Conservation (phyloP, 2,888 invertebrate species). For the Hanleya hanleyi region DNA sequence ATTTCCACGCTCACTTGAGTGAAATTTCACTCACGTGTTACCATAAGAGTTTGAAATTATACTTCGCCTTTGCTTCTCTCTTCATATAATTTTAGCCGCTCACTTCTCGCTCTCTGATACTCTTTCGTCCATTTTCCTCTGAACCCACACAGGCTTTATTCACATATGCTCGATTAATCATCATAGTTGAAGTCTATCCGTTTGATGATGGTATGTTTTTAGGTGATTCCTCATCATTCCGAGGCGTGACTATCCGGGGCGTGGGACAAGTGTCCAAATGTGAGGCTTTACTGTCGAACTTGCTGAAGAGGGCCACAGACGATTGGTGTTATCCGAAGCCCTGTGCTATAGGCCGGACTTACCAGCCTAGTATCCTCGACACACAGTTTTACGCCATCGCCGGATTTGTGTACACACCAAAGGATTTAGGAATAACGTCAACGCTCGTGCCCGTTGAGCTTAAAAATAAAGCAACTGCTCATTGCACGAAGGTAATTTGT, state of each 20-base stretch:
- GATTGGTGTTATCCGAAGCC: conserved; percentile 62
- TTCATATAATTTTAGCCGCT: too few species aligned
- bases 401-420: conserved; percentile 38
- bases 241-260: conserved; percentile 40
- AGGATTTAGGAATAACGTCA: background rate
- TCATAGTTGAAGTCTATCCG: too few species aligned
- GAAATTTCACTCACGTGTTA: too few species aligned
- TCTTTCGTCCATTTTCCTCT: too few species aligned
- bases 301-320: conserved; percentile 46
- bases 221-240: conserved; percentile 15
- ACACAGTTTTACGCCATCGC: conserved; percentile 55
- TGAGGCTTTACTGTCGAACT: conserved; percentile 46
- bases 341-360: conserved; percentile 62
- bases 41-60: too few species aligned
- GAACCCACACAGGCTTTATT: too few species aligned
- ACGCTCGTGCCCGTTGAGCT: conserved; percentile 28
- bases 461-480: conserved; percentile 40
- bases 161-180: too few species aligned
- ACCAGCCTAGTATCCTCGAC: conserved; percentile 53
- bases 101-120: too few species aligned
- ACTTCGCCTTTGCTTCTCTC: too few species aligned
- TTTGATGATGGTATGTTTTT: too few species aligned
- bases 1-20: too few species aligned
- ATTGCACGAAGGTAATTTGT: conserved; percentile 49
- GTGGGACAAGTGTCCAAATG: conserved; percentile 51